A percentile compares a stretch with the other conserved stretches of the same genome.
These are phyloP conservation scores for Colossoma macropomum DNA, from an alignment of 2,113 vertebrate genomes.

Conservation along the genomic window DNA sequence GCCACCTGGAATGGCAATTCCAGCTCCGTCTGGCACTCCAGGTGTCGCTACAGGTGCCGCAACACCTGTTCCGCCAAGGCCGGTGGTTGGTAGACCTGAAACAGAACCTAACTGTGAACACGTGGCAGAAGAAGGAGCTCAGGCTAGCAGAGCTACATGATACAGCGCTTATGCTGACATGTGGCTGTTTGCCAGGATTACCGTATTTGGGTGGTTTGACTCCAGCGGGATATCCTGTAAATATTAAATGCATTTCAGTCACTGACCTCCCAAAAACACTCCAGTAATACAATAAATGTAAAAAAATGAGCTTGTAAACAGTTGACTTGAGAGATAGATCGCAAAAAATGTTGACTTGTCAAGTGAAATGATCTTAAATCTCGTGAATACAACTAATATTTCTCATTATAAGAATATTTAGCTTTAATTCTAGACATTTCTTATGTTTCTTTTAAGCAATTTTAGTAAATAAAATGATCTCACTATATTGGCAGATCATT, in stretches of 20 bases:
- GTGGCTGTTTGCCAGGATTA: neutral
- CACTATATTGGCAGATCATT: no score
- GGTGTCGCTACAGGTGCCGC: constrained; percentile 64
- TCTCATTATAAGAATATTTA: no score
- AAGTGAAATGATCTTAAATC: no score
- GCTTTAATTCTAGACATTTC: no score
- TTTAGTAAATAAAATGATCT: no score
- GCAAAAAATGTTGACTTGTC: no score
- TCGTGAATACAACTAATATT: no score
- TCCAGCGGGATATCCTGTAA: constrained; percentile 39
- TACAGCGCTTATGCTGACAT: neutral
- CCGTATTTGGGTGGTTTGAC: constrained; percentile 48
- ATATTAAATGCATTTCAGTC: neutral
- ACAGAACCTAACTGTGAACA: neutral
- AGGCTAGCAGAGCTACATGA: no score
- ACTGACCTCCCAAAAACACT: neutral
- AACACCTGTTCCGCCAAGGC: constrained; percentile 66
- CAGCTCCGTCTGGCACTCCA: constrained; percentile 40
- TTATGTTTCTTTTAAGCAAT: no score
- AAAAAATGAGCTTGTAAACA: no score
- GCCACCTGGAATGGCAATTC: constrained; percentile 59
- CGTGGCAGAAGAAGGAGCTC: neutral
- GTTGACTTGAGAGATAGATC: no score
- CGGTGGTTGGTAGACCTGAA: constrained; percentile 37
- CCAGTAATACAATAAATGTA: no score